Percentiles rank a stretch among this genome's conserved stretches.
These are phyloP conservation scores for Papilio gigon DNA, from an alignment of 2,888 invertebrate genomes.

Conservation along the genomic window DNA sequence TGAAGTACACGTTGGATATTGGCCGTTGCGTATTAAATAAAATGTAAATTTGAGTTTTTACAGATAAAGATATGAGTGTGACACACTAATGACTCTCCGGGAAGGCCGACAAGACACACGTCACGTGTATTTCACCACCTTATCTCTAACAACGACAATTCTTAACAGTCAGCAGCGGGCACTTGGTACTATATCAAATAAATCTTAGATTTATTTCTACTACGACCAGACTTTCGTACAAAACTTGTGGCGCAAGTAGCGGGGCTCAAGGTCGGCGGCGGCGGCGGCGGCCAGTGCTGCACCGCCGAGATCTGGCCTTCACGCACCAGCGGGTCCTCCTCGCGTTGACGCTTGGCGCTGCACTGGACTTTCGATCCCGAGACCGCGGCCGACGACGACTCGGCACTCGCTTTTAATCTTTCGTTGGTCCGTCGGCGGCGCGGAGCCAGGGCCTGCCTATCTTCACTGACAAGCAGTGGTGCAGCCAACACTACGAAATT, in stretches of 20 bases:
- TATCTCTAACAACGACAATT: no score
- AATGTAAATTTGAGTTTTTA: not conserved
- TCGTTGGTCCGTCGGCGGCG: no score
- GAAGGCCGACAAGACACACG: no score
- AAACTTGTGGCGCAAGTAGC: constrained; percentile 33
- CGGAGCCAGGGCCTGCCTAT: no score
- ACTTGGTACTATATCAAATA: not conserved
- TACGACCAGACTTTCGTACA: not conserved
- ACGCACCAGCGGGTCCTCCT: constrained; percentile 56
- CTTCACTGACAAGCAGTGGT: no score
- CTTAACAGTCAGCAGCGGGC: no score
- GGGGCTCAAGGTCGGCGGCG: constrained; percentile 40
- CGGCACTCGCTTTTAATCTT: no score
- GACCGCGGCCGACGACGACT: constrained; percentile 20
- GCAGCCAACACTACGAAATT: no score
- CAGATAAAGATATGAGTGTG: not conserved
- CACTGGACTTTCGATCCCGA: constrained; percentile 28
- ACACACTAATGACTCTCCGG: not conserved
- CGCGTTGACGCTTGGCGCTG: not conserved
- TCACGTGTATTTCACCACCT: no score
- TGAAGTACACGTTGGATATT: not conserved
- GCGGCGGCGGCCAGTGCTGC: no score
- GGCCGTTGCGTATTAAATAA: not conserved
- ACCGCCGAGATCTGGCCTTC: constrained; percentile 57
- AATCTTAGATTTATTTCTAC: not conserved